A percentile compares a stretch with the other conserved stretches of the same genome.
Evolutionary conservation across 2,888 invertebrate species (phyloP).

Genomic region (Drosophila flavopinicola): DNA sequence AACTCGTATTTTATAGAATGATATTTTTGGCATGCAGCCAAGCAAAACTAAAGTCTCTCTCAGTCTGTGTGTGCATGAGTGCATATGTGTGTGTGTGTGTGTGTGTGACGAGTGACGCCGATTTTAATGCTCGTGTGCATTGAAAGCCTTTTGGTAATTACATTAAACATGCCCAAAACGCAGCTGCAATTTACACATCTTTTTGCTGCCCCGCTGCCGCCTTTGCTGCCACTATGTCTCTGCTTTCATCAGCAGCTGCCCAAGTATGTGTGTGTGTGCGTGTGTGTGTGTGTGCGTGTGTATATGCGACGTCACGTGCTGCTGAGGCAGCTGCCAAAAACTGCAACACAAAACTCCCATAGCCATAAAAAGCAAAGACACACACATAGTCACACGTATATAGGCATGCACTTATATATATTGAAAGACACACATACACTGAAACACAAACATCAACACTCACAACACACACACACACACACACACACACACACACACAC

Average conservation of each 20-base stretch:
- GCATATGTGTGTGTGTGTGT: conserved; percentile 26
- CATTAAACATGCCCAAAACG: conserved; percentile 79
- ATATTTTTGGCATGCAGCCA: conserved; percentile 73
- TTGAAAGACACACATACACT: conserved; percentile 16
- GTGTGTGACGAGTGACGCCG: conserved; percentile 42
- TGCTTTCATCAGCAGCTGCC: conserved; percentile 12
- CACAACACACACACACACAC: conserved; percentile 7
- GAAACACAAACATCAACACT: conserved; percentile 9
- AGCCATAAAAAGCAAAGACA: conserved; percentile 62
- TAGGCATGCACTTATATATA: conserved; percentile 1
- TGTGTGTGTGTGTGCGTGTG: conserved; percentile 15
- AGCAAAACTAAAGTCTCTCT: conserved; percentile 16
- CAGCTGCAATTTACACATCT: conserved; percentile 76
- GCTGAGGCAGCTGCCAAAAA: conserved; percentile 63
- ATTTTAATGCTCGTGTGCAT: conserved; percentile 64
- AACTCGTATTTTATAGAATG: conserved; percentile 79
- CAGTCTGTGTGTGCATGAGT: conserved; percentile 2
- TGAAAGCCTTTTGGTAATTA: conserved; percentile 79
- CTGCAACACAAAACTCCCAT: conserved; percentile 62
- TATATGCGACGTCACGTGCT: conserved; percentile 60
- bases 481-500: conserved; percentile 11
- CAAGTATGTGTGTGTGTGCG: background rate
- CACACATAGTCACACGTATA: conserved; percentile 32
- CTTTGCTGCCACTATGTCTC: background rate
- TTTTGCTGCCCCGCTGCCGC: background rate